Conservation (phyloP, 2,888 invertebrate genomes). For the Perdita meconis region DNA sequence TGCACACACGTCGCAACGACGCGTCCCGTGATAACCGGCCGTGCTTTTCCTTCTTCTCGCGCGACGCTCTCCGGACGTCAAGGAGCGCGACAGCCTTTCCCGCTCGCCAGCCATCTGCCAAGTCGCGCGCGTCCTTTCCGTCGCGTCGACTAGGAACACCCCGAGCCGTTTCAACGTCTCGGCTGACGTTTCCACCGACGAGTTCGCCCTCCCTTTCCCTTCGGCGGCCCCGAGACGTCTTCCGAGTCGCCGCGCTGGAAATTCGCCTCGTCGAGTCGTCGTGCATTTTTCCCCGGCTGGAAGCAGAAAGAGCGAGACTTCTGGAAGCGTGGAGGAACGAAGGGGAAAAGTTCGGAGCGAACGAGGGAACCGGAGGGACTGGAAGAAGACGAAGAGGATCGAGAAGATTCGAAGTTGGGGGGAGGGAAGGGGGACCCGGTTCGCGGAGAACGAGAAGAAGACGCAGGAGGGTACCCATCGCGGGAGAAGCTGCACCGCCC, state of each 20-base stretch:
- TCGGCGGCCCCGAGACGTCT: constrained; percentile 5
- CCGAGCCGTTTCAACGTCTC: constrained; percentile 50
- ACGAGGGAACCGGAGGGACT: neutral
- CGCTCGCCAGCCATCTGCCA: constrained; percentile 73
- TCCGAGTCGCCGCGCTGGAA: constrained; percentile 19
- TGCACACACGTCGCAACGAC: constrained; percentile 75
- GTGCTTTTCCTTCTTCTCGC: constrained; percentile 72
- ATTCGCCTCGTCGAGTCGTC: neutral
- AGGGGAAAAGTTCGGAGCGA: neutral
- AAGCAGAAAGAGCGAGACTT: no score
- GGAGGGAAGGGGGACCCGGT: constrained; percentile 34
- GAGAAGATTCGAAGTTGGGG: constrained; percentile 15
- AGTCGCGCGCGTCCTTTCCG: constrained; percentile 65
- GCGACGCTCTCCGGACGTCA: constrained; percentile 64
- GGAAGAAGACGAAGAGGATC: constrained; percentile 19
- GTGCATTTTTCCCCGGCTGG: neutral
- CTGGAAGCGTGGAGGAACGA: no score
- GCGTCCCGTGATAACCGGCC: constrained; percentile 77
- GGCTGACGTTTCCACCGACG: constrained; percentile 58
- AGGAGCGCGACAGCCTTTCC: constrained; percentile 56
- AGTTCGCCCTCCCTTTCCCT: neutral
- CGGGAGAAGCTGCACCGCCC: constrained; percentile 79
- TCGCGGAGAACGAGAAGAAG: constrained; percentile 46
- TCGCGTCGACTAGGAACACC: constrained; percentile 68
- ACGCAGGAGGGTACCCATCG: constrained; percentile 64